Conservation (phyloP, 2,797 vertebrate species). For the Austrolebias charrua region DNA sequence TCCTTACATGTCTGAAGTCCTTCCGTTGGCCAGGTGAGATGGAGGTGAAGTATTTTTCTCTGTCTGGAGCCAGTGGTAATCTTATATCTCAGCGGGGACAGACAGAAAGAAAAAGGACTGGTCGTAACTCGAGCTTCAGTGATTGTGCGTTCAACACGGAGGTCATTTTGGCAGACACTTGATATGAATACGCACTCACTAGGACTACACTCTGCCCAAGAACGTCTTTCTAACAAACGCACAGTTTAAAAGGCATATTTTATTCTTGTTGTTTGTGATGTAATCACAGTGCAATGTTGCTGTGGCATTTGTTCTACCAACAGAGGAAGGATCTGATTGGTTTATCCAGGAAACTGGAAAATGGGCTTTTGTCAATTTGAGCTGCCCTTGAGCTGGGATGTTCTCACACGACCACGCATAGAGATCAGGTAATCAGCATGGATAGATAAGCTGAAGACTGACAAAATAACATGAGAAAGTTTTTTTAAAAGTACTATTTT, state of each 20-base stretch:
- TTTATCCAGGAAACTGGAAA: conserved; percentile 66
- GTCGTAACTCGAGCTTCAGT: conserved; percentile 71
- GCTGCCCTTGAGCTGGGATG: conserved; percentile 35
- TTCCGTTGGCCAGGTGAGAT: conserved; percentile 55
- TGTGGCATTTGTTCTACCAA: conserved; percentile 46
- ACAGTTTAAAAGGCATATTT: conserved; percentile 22
- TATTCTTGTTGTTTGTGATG: conserved; percentile 58
- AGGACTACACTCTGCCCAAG: conserved; percentile 23
- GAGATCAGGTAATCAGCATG: background rate
- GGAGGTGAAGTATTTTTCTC: conserved; percentile 55
- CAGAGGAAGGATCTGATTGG: conserved; percentile 53
- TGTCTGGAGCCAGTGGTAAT: conserved; percentile 81
- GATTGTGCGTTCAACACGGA: conserved; percentile 71
- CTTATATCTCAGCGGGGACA: conserved; percentile 61
- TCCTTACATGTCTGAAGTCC: conserved; percentile 34
- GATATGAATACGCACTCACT: conserved; percentile 40
- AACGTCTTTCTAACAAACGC: conserved; percentile 18
- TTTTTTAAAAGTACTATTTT: background rate
- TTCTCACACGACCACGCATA: conserved; percentile 18
- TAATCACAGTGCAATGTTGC: conserved; percentile 54
- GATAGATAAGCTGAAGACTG: background rate
- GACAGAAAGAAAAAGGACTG: conserved; percentile 46
- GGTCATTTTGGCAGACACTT: conserved; percentile 69
- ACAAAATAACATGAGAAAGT: background rate
- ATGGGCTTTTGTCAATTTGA: conserved; percentile 49